Percentiles rank a stretch among this genome's conserved stretches.
These are phyloP conservation scores for Triplophysa tibetana DNA, from an alignment of 2,113 vertebrate genomes.

Conservation along the genomic window DNA sequence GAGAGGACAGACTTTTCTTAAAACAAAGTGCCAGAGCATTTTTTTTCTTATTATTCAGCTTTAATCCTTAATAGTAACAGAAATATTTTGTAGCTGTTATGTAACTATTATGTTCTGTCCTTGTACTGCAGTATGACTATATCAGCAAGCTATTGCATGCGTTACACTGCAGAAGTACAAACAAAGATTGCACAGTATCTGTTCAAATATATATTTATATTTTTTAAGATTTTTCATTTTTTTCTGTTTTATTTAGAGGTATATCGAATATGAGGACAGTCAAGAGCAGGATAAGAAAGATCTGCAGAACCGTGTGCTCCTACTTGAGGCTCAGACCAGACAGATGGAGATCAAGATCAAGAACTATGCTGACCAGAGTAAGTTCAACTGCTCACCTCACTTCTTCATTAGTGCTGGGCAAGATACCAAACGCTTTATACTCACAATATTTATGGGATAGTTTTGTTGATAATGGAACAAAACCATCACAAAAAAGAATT, in stretches of 20 bases:
- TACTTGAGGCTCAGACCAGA: slow-evolving; percentile 87
- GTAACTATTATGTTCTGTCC: background rate
- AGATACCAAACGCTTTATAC: background rate
- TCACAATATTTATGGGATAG: too few species aligned
- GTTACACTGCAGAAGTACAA: background rate
- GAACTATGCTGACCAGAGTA: slow-evolving; percentile 97
- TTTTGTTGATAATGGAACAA: too few species aligned
- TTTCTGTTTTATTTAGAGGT: slow-evolving; percentile 78
- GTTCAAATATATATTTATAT: background rate
- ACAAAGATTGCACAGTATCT: background rate
- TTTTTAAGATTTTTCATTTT: background rate
- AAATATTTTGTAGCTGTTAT: background rate
- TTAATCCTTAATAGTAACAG: background rate
- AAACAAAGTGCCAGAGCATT: background rate
- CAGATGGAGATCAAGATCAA: slow-evolving; percentile 93
- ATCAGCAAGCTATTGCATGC: background rate
- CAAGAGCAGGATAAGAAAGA: slow-evolving; percentile 98
- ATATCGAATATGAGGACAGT: slow-evolving; percentile 93
- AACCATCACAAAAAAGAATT: too few species aligned
- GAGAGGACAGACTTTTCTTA: background rate
- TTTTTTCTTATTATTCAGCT: background rate
- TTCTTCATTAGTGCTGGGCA: background rate
- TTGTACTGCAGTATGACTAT: background rate
- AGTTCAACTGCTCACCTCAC: slow-evolving; percentile 60
- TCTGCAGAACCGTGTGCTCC: slow-evolving; percentile 84